Conservation (phyloP, 2,113 vertebrate genomes). For the Muscicapa adusta region DNA sequence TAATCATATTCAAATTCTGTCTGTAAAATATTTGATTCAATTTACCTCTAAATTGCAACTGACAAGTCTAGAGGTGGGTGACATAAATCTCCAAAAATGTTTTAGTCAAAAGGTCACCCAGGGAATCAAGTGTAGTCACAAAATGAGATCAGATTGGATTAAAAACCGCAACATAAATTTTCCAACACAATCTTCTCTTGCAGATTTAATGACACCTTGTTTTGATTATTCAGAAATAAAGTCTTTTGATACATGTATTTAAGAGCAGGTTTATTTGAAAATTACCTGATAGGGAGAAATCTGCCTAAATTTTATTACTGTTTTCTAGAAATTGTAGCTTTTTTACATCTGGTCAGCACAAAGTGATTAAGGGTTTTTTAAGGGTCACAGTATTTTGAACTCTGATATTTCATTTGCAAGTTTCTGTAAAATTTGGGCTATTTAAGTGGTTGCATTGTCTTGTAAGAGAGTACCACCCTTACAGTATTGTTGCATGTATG, state of each 20-base stretch:
- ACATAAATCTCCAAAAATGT: neutral
- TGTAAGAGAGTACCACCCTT: neutral
- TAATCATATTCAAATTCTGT: neutral
- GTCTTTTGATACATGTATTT: neutral
- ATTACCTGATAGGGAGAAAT: neutral
- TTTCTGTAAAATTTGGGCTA: neutral
- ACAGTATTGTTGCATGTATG: neutral
- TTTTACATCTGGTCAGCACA: neutral
- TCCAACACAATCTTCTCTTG: neutral
- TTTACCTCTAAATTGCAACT: neutral
- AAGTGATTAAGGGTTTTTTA: neutral
- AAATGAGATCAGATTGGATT: neutral
- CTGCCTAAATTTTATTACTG: neutral
- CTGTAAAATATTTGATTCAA: constrained; percentile 21
- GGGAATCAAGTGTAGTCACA: neutral
- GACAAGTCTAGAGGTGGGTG: neutral
- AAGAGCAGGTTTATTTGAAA: neutral
- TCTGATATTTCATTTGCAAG: neutral
- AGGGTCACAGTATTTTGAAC: neutral
- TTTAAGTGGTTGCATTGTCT: neutral
- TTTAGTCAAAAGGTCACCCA: neutral
- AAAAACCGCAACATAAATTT: neutral
- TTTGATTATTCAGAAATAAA: neutral
- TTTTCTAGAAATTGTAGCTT: neutral
- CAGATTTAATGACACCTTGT: neutral